Evolutionary conservation across 2,888 invertebrate species (phyloP).

Genomic region (Drosophila formosana): DNA sequence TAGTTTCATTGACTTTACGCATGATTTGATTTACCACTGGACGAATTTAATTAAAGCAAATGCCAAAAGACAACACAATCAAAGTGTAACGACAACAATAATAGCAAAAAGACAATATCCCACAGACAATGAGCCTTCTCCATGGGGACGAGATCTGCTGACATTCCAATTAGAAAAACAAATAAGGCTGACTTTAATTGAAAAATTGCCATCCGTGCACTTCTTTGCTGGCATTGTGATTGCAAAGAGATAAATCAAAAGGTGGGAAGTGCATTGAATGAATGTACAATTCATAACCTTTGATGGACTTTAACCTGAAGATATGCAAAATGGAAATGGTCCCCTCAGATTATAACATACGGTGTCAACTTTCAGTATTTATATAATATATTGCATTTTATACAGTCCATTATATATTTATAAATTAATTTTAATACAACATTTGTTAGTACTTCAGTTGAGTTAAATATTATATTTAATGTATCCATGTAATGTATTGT

Average conservation of each 20-base stretch:
- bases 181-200: conserved; percentile 63
- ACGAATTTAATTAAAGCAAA: conserved; percentile 70
- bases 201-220: conserved; percentile 43
- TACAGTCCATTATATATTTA: too few species aligned
- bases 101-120: conserved; percentile 18
- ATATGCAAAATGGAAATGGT: too few species aligned
- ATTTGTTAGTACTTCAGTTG: too few species aligned
- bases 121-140: conserved; percentile 21
- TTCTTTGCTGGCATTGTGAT: conserved; percentile 11
- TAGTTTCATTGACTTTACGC: conserved; percentile 65
- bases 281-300: conserved; percentile 16
- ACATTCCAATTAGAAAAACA: conserved; percentile 72
- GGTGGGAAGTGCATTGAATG: conserved; percentile 7
- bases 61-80: conserved; percentile 41
- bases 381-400: too few species aligned
- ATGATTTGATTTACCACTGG: conserved; percentile 67
- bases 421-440: too few species aligned
- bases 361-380: too few species aligned
- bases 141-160: conserved; percentile 25
- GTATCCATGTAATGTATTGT: too few species aligned
- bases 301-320: too few species aligned
- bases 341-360: too few species aligned
- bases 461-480: too few species aligned
- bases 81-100: conserved; percentile 17
- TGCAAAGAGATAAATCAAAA: conserved; percentile 10